Percentiles rank a stretch among this genome's conserved stretches.
phyloP scores from a whole-genome alignment of 2,113 vertebrate species.

The Pangasianodon gigas region DNA sequence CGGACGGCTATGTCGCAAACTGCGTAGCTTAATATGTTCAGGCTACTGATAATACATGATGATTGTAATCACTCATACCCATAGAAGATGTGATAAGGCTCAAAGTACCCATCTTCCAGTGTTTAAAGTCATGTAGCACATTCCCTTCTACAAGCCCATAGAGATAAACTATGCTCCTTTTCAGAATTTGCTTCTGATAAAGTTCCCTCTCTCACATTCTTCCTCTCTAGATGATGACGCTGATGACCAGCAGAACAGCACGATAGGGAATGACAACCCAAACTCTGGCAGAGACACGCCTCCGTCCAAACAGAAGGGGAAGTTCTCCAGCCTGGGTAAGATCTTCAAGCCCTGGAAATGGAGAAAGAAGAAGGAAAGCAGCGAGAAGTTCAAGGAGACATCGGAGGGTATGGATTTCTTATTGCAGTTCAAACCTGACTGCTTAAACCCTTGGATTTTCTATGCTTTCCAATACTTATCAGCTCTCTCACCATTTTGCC shows the following conservation, averaged over 20 bases:
- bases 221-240: conserved; percentile 76
- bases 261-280: conserved; percentile 74
- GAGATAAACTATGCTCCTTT: too few relatives aligned
- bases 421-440: fast-evolving
- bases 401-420: conserved; percentile 79
- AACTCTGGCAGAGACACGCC: conserved; percentile 79
- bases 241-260: conserved; percentile 68
- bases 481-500: neutral
- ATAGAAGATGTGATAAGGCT: neutral
- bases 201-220: neutral
- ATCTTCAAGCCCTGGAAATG: conserved; percentile 98
- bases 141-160: neutral
- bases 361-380: conserved; percentile 91
- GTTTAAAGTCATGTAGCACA: neutral
- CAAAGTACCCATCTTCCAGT: neutral
- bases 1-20: too few relatives aligned
- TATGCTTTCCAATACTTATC: neutral
- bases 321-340: conserved; percentile 88
- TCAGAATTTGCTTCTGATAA: neutral
- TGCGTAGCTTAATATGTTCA: neutral
- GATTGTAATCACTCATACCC: too few relatives aligned
- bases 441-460: neutral
- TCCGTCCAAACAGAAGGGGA: conserved; percentile 88
- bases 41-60: neutral
- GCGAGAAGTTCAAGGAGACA: conserved; percentile 91